Evolutionary conservation across 2,113 vertebrate genomes (phyloP).

Genomic region (Sus scrofa): T2T-Sscrofa CM000814.6:56716001-56716500

Average conservation of each 20-base stretch:
- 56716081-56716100: rapidly evolving
- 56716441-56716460: slow-evolving; percentile 36
- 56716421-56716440: background rate
- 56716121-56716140: rapidly evolving
- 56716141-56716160: background rate
- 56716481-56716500: slow-evolving; percentile 76
- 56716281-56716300: slow-evolving; percentile 35
- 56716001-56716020: background rate
- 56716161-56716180: background rate
- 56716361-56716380: slow-evolving; percentile 35
- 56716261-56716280: background rate
- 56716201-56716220: background rate
- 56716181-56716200: slow-evolving; percentile 7
- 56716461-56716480: slow-evolving; percentile 78
- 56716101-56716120: background rate
- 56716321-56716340: background rate
- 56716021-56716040: background rate
- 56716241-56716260: slow-evolving; percentile 1
- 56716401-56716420: background rate
- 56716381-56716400: background rate
- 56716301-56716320: slow-evolving; percentile 31
- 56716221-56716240: background rate
- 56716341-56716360: slow-evolving; percentile 79
- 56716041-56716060: background rate
- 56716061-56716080: rapidly evolving